Base-by-base conservation (phyloP, 2,797 vertebrate genomes). In the Xyrichtys novacula region DNA sequence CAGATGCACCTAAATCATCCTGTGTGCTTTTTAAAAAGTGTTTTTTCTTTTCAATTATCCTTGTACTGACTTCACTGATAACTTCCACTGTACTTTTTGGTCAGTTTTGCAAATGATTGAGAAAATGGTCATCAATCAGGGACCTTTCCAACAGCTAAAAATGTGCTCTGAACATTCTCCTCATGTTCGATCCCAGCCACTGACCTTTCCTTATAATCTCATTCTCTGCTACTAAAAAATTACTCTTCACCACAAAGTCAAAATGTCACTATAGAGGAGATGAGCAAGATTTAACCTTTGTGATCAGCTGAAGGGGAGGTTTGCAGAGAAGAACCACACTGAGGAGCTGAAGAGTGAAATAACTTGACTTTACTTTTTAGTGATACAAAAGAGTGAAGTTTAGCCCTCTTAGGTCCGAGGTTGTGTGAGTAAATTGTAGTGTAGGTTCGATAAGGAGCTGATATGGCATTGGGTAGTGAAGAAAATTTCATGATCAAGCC, bases 41-140 rank as follows among this genome's bases (percentile, higher is more conserved):
- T 52, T 32, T 47, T 50, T 43, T 38, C 36, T 50, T 56, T 9
- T 14, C 0, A 20, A 9, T 11, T 20, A 11, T 23, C 3, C 12
- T 12, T 12, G 9, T 20, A 44, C 22, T 44, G 2, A 22, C 52
- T 25, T 40, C 9, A 23, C 9, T 17, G 40, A 56, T 68, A 46
- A 71, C 42, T 48, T 70, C 31, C 10, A 10, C 31, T 8, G 31
- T 28, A 29, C 40, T 14, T 54, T 22, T 49, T 19, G 3, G 3
- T 70, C n/a, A 54, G 3, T 20, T 58, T 10, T 12, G 29, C 16
- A 77, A 75, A 71, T 76, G 55, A 38, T 42, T 17, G 20, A 50
- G 28, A 47, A 48, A 3, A 55, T 31, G 52, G 40, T 56, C 34
- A 66, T 3, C 20, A 11, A 17, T 71, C 40, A 58, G 14, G 36